phyloP scores from a whole-genome alignment of 1,140 invertebrate species.

The Macrocentrus cingulum region DNA sequence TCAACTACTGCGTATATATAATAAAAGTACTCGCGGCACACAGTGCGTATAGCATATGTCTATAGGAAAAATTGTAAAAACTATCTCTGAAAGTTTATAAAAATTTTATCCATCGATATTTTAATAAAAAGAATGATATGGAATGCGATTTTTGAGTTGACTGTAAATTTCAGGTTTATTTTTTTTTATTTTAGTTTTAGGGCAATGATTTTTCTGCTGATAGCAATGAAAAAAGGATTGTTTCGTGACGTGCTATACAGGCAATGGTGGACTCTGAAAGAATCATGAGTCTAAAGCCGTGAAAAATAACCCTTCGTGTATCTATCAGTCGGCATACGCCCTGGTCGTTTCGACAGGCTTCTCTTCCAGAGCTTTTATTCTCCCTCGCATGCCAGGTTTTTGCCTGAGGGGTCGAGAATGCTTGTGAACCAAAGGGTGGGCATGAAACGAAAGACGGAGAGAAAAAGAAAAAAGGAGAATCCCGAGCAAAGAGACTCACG shows the following conservation, averaged over 20 bases:
- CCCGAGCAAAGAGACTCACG: constrained; percentile 54
- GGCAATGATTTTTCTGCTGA: no score
- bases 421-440: constrained; percentile 16
- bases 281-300: constrained; percentile 34
- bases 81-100: no score
- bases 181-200: not conserved
- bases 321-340: constrained; percentile 32
- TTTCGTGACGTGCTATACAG: not conserved
- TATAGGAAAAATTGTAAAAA: no score
- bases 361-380: constrained; percentile 30
- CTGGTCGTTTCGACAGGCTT: constrained; percentile 17
- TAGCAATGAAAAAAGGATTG: constrained; percentile 12
- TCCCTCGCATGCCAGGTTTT: constrained; percentile 42
- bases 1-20: not conserved
- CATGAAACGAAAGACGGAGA: no score
- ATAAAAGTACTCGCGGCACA: not conserved
- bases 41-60: no score
- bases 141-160: no score
- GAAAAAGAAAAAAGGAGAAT: constrained; percentile 32
- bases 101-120: no score
- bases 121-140: no score
- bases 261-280: no score
- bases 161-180: no score
- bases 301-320: constrained; percentile 51
- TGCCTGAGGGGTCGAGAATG: constrained; percentile 20